Conservation (phyloP, 2,888 invertebrate genomes). For the Caenorhabditis sp. region DNA sequence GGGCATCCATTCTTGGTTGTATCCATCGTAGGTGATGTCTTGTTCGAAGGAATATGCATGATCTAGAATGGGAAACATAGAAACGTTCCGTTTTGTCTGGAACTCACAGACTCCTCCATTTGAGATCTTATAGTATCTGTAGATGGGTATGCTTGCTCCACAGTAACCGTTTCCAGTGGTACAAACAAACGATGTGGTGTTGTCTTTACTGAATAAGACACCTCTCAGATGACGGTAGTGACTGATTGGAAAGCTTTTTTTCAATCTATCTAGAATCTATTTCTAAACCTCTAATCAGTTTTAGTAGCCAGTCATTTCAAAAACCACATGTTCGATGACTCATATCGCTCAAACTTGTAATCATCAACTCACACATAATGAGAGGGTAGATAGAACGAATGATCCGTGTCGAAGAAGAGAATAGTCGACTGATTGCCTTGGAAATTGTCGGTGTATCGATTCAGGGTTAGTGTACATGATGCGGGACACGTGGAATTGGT, state of each 20-base stretch:
- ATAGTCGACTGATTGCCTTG: constrained; percentile 43
- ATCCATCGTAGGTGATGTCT: constrained; percentile 61
- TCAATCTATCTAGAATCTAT: too few relatives aligned
- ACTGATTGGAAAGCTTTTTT: too few relatives aligned
- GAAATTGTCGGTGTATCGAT: constrained; percentile 41
- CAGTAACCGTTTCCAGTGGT: constrained; percentile 63
- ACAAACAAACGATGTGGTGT: constrained; percentile 35
- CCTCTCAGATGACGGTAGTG: not conserved
- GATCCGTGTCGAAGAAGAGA: constrained; percentile 51
- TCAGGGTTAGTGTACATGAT: constrained; percentile 38
- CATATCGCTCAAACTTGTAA: too few relatives aligned
- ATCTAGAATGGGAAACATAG: too few relatives aligned
- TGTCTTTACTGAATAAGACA: constrained; percentile 43
- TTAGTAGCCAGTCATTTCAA: too few relatives aligned
- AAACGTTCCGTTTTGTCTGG: too few relatives aligned
- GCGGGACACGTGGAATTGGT: constrained; percentile 41
- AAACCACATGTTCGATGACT: too few relatives aligned
- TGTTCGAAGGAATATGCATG: constrained; percentile 73
- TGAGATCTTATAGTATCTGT: constrained; percentile 70
- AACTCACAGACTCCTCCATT: constrained; percentile 71
- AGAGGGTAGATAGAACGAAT: constrained; percentile 44
- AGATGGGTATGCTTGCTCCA: constrained; percentile 74
- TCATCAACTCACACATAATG: constrained; percentile 50
- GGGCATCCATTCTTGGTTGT: constrained; percentile 69
- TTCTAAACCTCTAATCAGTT: too few relatives aligned